phyloP scores from a whole-genome alignment of 2,888 invertebrate species.

The Pollenia labialis region DNA sequence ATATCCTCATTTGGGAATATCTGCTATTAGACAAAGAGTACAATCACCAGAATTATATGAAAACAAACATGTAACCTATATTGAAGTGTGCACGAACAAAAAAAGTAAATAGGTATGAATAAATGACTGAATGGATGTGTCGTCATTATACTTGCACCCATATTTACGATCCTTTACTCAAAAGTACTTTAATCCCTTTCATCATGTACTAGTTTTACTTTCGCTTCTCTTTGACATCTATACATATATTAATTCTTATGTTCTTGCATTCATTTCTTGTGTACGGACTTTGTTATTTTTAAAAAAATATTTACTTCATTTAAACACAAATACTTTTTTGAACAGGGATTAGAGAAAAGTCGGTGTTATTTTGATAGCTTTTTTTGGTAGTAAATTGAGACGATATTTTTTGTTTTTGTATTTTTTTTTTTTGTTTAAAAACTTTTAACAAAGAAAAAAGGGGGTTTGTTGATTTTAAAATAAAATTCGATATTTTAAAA shows the following conservation, averaged over 20 bases:
- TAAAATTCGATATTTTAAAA: too few species aligned
- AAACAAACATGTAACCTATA: slow-evolving; percentile 65
- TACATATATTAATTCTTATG: slow-evolving; percentile 26
- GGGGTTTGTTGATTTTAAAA: too few species aligned
- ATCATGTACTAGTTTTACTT: slow-evolving; percentile 63
- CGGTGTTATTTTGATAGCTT: slow-evolving; percentile 37
- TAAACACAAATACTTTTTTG: slow-evolving; percentile 25
- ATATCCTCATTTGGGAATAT: too few species aligned
- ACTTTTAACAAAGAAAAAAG: too few species aligned
- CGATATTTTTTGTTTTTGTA: too few species aligned
- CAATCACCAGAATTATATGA: slow-evolving; percentile 45
- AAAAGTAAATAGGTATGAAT: slow-evolving; percentile 39
- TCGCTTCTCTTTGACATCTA: slow-evolving; percentile 23
- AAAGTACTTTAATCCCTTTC: slow-evolving; percentile 69
- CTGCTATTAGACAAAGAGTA: neutral
- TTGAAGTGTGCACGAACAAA: slow-evolving; percentile 45
- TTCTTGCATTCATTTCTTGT: slow-evolving; percentile 25
- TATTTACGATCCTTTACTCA: slow-evolving; percentile 57
- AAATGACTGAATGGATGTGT: neutral
- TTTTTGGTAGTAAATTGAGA: neutral
- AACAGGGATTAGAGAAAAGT: slow-evolving; percentile 4
- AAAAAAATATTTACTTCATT: neutral
- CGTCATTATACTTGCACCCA: slow-evolving; percentile 40
- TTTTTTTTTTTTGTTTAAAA: too few species aligned
- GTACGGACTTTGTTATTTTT: neutral